A percentile compares a stretch with the other conserved stretches of the same genome.
Conservation (phyloP, 30 jellyfish, hydroid and myxozoan species). For the Morbakka virulenta region DNA sequence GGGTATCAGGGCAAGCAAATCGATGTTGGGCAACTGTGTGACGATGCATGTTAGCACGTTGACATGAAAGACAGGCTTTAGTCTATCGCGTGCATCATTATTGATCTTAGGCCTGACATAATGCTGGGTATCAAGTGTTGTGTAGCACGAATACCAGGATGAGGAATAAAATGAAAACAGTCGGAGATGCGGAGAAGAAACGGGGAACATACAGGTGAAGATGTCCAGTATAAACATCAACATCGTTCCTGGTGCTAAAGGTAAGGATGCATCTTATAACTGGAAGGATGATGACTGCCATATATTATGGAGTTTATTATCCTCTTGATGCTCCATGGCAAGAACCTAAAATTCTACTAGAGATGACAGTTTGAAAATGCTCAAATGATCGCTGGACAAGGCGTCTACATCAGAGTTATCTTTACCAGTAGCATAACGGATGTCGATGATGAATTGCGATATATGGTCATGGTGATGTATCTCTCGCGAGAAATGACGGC, state of each 20-base stretch:
- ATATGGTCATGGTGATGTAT: slow-evolving; percentile 15
- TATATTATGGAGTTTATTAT: background rate
- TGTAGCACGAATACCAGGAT: slow-evolving; percentile 34
- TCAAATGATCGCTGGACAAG: background rate
- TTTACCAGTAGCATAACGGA: slow-evolving; percentile 1
- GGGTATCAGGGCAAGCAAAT: slow-evolving; percentile 11
- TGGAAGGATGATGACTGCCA: slow-evolving; percentile 8
- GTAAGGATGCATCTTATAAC: slow-evolving; percentile 8
- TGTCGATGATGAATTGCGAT: background rate
- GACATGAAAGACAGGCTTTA: slow-evolving; percentile 26
- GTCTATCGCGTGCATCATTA: slow-evolving; percentile 40
- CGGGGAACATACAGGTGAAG: slow-evolving; percentile 50
- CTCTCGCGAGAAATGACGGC: slow-evolving; percentile 7
- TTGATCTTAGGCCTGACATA: slow-evolving; percentile 37
- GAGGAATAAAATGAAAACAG: slow-evolving; percentile 3
- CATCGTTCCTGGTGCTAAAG: slow-evolving; percentile 10
- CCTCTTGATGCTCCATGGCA: slow-evolving; percentile 23
- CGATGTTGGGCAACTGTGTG: slow-evolving; percentile 19
- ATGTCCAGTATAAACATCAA: slow-evolving; percentile 3
- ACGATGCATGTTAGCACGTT: slow-evolving; percentile 22
- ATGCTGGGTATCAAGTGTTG: slow-evolving; percentile 14
- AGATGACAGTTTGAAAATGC: background rate
- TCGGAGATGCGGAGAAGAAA: slow-evolving; percentile 8
- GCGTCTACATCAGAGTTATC: background rate
- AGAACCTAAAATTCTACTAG: slow-evolving; percentile 6